Evolutionary conservation across 2,888 invertebrate genomes (phyloP).

Genomic region (Parapristionchus giblindavisi): DNA sequence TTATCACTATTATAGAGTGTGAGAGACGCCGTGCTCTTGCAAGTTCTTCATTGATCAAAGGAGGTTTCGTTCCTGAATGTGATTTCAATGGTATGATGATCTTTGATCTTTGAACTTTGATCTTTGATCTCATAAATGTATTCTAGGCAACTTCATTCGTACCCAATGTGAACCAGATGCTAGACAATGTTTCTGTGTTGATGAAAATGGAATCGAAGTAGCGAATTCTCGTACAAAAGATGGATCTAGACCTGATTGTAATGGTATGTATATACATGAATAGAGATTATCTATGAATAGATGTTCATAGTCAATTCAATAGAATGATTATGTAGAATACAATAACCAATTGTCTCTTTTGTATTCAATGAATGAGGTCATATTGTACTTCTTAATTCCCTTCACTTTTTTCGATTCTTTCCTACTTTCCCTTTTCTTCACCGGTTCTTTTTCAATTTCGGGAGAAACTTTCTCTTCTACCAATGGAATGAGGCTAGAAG

Average conservation of each 20-base stretch:
- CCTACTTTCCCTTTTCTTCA: slow-evolving; percentile 16
- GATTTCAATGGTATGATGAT: slow-evolving; percentile 27
- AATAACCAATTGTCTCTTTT: neutral
- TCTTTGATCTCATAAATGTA: slow-evolving; percentile 54
- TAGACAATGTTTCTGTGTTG: slow-evolving; percentile 73
- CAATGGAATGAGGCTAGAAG: slow-evolving; percentile 11
- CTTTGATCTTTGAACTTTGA: neutral
- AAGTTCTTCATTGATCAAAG: slow-evolving; percentile 64
- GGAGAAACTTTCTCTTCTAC: slow-evolving; percentile 24
- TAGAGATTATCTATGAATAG: neutral
- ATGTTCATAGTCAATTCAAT: neutral
- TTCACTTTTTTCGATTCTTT: slow-evolving; percentile 5
- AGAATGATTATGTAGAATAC: neutral
- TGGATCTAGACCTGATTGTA: slow-evolving; percentile 64
- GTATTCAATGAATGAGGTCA: neutral
- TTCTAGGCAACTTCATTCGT: slow-evolving; percentile 52
- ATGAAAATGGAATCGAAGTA: slow-evolving; percentile 65
- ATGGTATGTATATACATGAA: slow-evolving; percentile 59
- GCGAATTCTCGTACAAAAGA: slow-evolving; percentile 63
- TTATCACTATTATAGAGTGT: slow-evolving; percentile 56
- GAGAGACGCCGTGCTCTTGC: slow-evolving; percentile 58
- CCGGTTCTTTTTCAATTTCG: slow-evolving; percentile 19
- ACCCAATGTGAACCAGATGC: slow-evolving; percentile 71
- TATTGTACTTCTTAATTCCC: neutral
- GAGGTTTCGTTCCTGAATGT: slow-evolving; percentile 72